Evolutionary conservation across 2,113 vertebrate genomes (phyloP), one percentile per base, ranked within the genome.

Genomic region (Macrotis lagotis): DNA sequence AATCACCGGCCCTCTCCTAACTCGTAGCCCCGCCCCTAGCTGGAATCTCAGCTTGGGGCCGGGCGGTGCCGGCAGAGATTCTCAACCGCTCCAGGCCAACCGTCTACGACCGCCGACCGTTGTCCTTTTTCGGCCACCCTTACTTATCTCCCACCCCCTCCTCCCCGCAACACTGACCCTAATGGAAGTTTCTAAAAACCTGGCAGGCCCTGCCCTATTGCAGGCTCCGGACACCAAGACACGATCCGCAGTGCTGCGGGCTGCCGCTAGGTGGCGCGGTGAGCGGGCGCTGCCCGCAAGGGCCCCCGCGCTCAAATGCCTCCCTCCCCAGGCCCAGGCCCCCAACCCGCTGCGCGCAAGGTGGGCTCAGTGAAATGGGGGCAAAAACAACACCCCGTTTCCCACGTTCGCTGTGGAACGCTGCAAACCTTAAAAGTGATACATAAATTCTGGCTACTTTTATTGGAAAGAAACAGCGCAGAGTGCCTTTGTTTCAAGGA

Each of bases 141-240:
- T 48, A 8, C 0, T 0, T 0, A 0, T 31, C 0, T 2, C 25
- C 2, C 0, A 0, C 0, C 31, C 59, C 31, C 11, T 11, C 37
- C 55, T n/a, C 16, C 37, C 22, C 37, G 66, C 31, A 44, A 37
- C 31, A 37, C 66, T 19, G 37, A 44, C 11, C 66, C 37, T 22
- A n/a, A 44, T 22, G 66, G 66, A 74, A 14, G 16, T 83, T 83
- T 44, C 66, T 83, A 83, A 83, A 53, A 83, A 6, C n/a, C 37
- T 1, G 66, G 24, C n/a, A 19, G 37, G 37, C 66, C 16, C 16
- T 6, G 12, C 19, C 2, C 31, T 66, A n/a, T 19, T 37, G 59
- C 59, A 74, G 4, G 5, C 12, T 74, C 25, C 28, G 25, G 2
- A 28, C 25, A 26, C 53, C 53, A 55, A 55, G 26, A 55, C 53